These are phyloP conservation scores for Otus sunia DNA, from an alignment of 2,113 vertebrate species.

Conservation along the genomic window DNA sequence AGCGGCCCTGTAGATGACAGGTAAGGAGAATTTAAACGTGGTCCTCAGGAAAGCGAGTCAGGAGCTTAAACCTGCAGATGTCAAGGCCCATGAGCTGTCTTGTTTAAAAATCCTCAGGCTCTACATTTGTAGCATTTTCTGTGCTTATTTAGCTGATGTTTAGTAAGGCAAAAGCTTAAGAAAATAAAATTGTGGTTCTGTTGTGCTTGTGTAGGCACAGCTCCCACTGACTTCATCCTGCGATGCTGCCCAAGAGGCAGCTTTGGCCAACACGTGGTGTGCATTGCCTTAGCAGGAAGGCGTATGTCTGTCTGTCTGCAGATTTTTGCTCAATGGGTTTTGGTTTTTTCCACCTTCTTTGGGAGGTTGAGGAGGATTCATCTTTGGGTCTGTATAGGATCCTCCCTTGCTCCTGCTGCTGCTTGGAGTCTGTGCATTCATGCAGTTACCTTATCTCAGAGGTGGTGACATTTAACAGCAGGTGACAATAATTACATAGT, in stretches of 20 bases:
- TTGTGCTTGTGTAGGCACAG: slow-evolving; percentile 10
- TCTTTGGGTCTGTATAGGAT: neutral
- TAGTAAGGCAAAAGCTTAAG: neutral
- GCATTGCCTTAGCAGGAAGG: neutral
- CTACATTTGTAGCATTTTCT: neutral
- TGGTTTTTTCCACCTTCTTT: neutral
- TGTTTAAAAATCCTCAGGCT: neutral
- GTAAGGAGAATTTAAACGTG: neutral
- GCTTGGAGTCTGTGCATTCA: neutral
- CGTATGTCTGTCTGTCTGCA: neutral
- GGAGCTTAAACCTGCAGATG: neutral
- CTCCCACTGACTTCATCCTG: slow-evolving; percentile 21
- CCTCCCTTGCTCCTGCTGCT: neutral
- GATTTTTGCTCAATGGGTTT: neutral
- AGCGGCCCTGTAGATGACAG: neutral
- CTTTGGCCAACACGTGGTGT: neutral
- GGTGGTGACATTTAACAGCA: neutral
- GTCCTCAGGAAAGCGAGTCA: neutral
- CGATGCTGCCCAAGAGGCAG: neutral
- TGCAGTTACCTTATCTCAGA: neutral
- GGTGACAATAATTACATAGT: neutral
- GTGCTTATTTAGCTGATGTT: neutral
- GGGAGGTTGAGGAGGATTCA: neutral
- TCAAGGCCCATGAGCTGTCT: neutral
- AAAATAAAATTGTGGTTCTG: neutral